Base-by-base conservation (phyloP, 1,140 invertebrate species). In the Drosophila tsacasi region DNA sequence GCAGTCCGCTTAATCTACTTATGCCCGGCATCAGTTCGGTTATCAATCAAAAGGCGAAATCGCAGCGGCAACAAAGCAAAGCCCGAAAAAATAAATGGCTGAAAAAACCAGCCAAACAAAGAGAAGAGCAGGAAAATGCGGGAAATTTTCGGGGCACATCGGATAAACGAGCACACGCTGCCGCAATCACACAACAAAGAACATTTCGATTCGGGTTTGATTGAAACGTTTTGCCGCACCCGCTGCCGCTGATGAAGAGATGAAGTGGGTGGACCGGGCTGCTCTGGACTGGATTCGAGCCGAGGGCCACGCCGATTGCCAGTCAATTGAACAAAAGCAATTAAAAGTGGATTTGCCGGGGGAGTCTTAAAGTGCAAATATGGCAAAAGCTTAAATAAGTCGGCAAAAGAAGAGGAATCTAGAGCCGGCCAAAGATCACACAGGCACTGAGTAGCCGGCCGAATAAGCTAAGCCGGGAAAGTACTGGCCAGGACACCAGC, bases 311-410 rank as follows among this genome's bases (percentile, higher is more conserved):
- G 62, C 67, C 79, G 81, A 77, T 83, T 81, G 83, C 87, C 86
- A 90, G 81, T 87, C 91, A 92, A 92, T 91, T 92, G 91, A 87
- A 91, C 87, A 92, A 89, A 92, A 92, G 91, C 87, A 92, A 92
- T 92, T 92, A 92, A 92, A 92, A 92, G 75, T 81, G 91, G 87
- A 92, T 92, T 92, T 83, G 58, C 73, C 46, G 47, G 47, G 42
- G 42, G 50, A 72, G 78, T 78, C 83, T 90, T 91, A 77, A 90
- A 91, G 81, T 83, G 71, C 78, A 85, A 90, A 81, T 84, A 89
- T 79, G 81, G 46, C 42, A 81, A 85, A 59, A 81, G 81, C 85
- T 89, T 89, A 89, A 89, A 90, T 71, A 90, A 91, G 87, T 82
- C 65, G 77, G 55, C 54, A 57, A 74, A 82, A 60, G 21, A 61